Evolutionary conservation across 2,113 vertebrate genomes (phyloP), one percentile per base, ranked within the genome.

Genomic region (Myanophis thanlyinensis): DNA sequence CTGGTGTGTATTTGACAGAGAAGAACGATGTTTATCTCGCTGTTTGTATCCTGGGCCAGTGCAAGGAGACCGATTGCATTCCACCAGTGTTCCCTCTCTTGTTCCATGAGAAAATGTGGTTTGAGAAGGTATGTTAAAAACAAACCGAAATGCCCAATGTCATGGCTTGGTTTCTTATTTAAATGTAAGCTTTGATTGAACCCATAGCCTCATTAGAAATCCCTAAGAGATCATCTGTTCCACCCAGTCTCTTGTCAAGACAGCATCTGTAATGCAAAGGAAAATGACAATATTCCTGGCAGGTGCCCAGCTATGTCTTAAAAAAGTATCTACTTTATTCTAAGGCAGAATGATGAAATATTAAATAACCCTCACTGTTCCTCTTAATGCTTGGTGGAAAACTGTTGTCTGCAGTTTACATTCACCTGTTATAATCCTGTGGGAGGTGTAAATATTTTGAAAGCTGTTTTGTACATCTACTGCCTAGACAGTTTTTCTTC

Each of bases 11-110:
- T 93, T 96, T 98, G 88, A 91, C 96, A 35, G 95, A 95, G 40
- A 98, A 98, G 95, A 96, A 98, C 67, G 97, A 97, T 35, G 22
- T 98, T 89, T 98, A 97, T 96, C 97, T 98, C 44, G 97, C 93
- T 88, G 93, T 98, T 91, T 96, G 96, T 94, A 93, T 98, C 46
- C 93, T 98, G 94, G 97, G 96, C 84, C 98, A 98, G 93, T 96
- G 95, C 93, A 93, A 96, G 92, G 97, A 97, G 90, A 97, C 97
- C 0, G 91, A 97, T 35, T 96, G 96, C 93, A 95, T 98, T 91
- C 96, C 96, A 13, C 96, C 98, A 1, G 51, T 97, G 88, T 99
- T 98, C 73, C 97, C 98, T 27, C 94, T 98, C 67, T 91, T 97
- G 46, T 97, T 98, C 95, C 96, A 97, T 35, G 97, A 98, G 94